Evolutionary conservation across 2,797 vertebrate genomes (phyloP).

Genomic region (Gymnoscopelus braueri): DNA sequence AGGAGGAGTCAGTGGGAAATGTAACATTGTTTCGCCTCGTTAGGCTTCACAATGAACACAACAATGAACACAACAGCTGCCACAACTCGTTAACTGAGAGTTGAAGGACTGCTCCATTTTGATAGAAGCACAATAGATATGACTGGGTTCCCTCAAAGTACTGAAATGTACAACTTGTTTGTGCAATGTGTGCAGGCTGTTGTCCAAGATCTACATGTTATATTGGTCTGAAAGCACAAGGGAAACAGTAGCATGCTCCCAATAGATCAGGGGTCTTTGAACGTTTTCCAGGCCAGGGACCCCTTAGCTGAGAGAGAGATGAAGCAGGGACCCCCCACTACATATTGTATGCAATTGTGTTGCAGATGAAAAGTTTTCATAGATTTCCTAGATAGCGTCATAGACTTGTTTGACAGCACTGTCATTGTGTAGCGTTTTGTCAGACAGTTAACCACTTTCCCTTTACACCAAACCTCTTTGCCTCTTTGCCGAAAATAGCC

Average conservation of each 20-base stretch:
- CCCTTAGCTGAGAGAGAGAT: too few species aligned
- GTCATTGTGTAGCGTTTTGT: too few species aligned
- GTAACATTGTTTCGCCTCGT: conserved; percentile 48
- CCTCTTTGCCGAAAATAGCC: too few species aligned
- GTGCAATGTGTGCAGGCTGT: not conserved
- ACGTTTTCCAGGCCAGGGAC: too few species aligned
- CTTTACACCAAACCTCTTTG: too few species aligned
- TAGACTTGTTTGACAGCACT: too few species aligned
- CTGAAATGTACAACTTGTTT: conserved; percentile 9
- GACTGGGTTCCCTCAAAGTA: conserved; percentile 20
- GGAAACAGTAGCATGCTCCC: not conserved
- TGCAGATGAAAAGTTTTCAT: too few species aligned
- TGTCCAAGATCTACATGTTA: not conserved
- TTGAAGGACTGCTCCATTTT: conserved; percentile 30
- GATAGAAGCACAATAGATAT: conserved; percentile 10
- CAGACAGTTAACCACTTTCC: too few species aligned
- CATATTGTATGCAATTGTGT: too few species aligned
- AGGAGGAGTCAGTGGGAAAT: conserved; percentile 49
- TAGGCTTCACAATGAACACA: conserved; percentile 36
- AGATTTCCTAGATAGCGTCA: too few species aligned
- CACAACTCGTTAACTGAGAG: conserved; percentile 44
- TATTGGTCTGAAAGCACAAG: conserved; percentile 3
- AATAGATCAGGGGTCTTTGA: not conserved
- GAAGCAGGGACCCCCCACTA: too few species aligned
- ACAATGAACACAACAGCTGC: conserved; percentile 50